Evolutionary conservation across 2,113 vertebrate genomes (phyloP).

Genomic region (Myiopsitta monachus): DNA sequence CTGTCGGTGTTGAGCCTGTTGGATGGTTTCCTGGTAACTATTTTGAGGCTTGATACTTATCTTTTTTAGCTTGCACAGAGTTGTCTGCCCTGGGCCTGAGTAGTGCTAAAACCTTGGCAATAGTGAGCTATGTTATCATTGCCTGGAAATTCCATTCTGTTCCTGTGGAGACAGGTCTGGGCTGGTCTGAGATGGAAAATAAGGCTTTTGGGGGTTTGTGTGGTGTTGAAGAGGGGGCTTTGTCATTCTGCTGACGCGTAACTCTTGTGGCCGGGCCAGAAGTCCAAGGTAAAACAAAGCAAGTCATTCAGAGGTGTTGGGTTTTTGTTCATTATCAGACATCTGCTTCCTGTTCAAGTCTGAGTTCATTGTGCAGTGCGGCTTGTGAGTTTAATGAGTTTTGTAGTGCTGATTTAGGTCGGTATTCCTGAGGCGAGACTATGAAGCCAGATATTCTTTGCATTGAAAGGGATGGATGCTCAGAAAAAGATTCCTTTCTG

Average conservation of each 20-base stretch:
- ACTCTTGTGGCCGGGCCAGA: not conserved
- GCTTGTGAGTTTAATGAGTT: not conserved
- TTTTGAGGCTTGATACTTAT: not conserved
- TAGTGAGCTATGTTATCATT: fast-evolving
- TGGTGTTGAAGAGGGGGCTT: not conserved
- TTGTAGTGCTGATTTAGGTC: not conserved
- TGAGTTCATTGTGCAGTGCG: not conserved
- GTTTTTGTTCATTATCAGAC: not conserved
- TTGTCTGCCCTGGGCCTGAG: not conserved
- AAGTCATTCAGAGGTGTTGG: not conserved
- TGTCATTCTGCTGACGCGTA: fast-evolving
- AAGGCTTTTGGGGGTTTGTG: too few relatives aligned
- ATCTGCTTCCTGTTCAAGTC: not conserved
- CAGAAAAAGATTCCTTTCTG: not conserved
- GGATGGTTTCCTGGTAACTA: not conserved
- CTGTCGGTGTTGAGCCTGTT: not conserved
- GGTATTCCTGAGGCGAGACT: not conserved
- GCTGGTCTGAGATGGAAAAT: not conserved
- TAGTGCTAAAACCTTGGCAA: not conserved
- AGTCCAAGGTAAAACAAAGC: not conserved
- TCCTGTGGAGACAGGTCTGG: not conserved
- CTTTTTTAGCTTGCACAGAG: fast-evolving
- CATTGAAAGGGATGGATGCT: not conserved
- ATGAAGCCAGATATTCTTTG: not conserved
- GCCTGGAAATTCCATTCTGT: not conserved